A percentile compares a stretch with the other conserved stretches of the same genome.
Conservation (phyloP, 2,113 vertebrate species). For the Cacatua alba region DNA sequence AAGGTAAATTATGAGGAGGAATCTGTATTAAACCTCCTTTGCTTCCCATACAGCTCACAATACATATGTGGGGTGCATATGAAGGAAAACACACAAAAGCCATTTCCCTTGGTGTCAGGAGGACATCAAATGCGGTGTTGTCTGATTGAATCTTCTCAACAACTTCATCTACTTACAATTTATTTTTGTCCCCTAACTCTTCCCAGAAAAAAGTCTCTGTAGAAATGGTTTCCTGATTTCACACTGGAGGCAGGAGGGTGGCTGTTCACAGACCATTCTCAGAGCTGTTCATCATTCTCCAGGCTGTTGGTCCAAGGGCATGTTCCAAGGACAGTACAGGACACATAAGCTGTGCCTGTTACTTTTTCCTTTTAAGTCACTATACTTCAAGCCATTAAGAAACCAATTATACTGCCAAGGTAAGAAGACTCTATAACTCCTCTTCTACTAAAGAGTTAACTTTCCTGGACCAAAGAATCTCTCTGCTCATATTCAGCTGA, state of each 20-base stretch:
- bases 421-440: neutral
- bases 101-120: neutral
- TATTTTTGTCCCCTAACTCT: neutral
- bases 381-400: neutral
- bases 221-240: neutral
- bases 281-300: conserved; percentile 18
- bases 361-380: neutral
- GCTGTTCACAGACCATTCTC: neutral
- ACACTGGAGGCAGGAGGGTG: neutral
- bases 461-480: neutral
- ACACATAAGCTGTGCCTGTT: neutral
- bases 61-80: neutral
- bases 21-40: neutral
- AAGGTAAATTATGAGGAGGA: neutral
- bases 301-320: neutral
- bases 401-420: neutral
- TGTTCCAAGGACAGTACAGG: neutral
- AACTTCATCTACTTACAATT: neutral
- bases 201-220: neutral
- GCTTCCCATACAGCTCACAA: neutral
- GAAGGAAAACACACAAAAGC: neutral
- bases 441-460: conserved; percentile 48
- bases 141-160: neutral
- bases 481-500: conserved; percentile 3
- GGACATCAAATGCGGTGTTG: neutral